phyloP scores from a whole-genome alignment of 2,797 vertebrate species.

The Sebastes nivosus region DNA sequence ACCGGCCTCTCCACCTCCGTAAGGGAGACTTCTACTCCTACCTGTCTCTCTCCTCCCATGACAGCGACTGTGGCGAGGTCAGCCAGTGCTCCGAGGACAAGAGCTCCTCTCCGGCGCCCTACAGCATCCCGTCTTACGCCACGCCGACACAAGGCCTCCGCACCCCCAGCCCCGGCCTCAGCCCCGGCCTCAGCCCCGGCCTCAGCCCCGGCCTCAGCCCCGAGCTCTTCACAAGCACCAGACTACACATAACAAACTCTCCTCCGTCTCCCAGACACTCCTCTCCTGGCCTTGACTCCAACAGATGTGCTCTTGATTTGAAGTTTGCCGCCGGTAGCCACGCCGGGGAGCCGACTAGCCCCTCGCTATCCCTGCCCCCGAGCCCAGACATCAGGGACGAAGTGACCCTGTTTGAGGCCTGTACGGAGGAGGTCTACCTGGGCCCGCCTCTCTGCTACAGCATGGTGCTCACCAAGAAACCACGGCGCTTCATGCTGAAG shows the following conservation, averaged over 20 bases:
- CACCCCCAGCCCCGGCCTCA: conserved; percentile 11
- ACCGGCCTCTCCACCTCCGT: conserved; percentile 89
- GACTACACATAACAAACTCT: not conserved
- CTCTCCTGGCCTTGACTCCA: not conserved
- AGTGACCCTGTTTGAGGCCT: conserved; percentile 91
- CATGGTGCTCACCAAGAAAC: conserved; percentile 68
- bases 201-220: conserved; percentile 15
- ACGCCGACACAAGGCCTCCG: conserved; percentile 22
- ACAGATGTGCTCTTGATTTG: not conserved
- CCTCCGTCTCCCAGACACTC: not conserved
- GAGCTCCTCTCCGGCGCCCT: conserved; percentile 82
- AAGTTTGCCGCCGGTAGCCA: not conserved
- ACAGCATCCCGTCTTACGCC: conserved; percentile 53
- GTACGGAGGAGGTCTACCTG: conserved; percentile 87
- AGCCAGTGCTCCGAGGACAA: conserved; percentile 87
- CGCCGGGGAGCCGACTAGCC: conserved; percentile 60
- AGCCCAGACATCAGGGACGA: conserved; percentile 87
- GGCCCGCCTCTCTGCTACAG: conserved; percentile 84
- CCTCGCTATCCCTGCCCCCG: conserved; percentile 51
- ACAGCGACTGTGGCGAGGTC: conserved; percentile 98
- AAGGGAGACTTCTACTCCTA: conserved; percentile 99
- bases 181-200: conserved; percentile 12
- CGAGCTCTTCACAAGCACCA: conserved; percentile 15
- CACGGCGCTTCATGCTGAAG: conserved; percentile 38
- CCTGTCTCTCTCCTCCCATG: conserved; percentile 96